Evolutionary conservation across 2,797 vertebrate species (phyloP).

Genomic region (Perdix hodgsoniae): DNA sequence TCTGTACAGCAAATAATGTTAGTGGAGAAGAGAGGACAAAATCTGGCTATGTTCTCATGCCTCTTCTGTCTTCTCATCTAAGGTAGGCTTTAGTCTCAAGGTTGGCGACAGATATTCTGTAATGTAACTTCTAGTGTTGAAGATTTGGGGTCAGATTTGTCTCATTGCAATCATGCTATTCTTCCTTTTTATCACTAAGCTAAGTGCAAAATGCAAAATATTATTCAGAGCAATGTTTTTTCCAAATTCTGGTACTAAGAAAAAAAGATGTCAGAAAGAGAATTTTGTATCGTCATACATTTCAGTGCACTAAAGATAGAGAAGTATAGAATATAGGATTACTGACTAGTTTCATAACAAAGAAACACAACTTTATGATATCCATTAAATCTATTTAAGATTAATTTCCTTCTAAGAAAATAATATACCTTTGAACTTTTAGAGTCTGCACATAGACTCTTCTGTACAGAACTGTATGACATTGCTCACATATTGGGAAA

Average conservation of each 20-base stretch:
- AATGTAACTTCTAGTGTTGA: background rate
- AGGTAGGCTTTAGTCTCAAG: background rate
- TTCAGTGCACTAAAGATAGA: background rate
- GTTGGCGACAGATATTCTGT: background rate
- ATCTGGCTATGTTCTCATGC: background rate
- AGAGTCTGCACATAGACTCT: background rate
- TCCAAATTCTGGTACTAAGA: background rate
- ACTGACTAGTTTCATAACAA: background rate
- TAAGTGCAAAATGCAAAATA: slow-evolving; percentile 3
- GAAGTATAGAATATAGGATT: background rate
- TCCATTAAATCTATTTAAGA: background rate
- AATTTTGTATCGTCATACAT: background rate
- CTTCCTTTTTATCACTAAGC: background rate
- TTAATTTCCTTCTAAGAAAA: background rate
- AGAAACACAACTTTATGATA: background rate
- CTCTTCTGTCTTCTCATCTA: background rate
- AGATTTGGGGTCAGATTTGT: background rate
- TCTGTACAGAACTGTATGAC: background rate
- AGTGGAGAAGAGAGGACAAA: background rate
- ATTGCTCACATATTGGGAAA: background rate
- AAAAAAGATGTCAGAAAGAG: background rate
- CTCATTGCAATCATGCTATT: background rate
- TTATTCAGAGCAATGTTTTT: background rate
- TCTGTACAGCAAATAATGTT: background rate
- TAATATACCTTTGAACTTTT: background rate